Base-by-base conservation (phyloP, 2,888 invertebrate species). In the Bhutanitis thaidina region DNA sequence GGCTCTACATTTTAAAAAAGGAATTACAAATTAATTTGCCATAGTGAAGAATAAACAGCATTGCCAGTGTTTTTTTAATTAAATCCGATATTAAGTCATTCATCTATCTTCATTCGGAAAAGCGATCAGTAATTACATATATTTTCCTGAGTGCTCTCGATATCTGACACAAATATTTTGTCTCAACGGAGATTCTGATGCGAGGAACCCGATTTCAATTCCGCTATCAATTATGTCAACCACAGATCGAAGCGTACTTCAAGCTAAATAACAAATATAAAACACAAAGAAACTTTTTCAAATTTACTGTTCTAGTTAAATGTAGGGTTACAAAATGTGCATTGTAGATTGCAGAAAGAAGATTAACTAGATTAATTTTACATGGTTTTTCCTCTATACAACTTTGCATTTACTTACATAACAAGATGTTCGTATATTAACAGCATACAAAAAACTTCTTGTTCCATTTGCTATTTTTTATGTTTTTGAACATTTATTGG, bases 201-300 rank as follows among this genome's bases (percentile, higher is more conserved):
- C 39, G 14, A 16, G 32, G 39, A 12, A 3, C 25, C 39, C 34
- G 34, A 15, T 39, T 14, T 47, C 25, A 25, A 27, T 39, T 10
- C 39, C 32, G 47, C 34, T 47, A 47, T 40, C 39, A 47, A 47
- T 47, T 47, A 47, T 40, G 47, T 47, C 47, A 34, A 27, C 32
- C 39, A 34, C 39, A 47, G 47, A 39, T 32, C 20, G 20, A 2
- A 40, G n/a, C 34, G 39, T 25, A 14, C 34, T 39, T 25, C 39
- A 40, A 34, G 39, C 34, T 14, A 34, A 47, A 39, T 47, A 47
- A 47, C 47, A 40, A 34, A 39, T 47, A 25, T 34, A 10, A 14
- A 32, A 7, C 20, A 47, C 34, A 34, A 34, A 32, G 32, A 47
- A 1, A 34, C 12, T 20, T 4, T 20, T 20, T 20, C 20, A 20